phyloP scores from a whole-genome alignment of 2,888 invertebrate species.

The Panopea generosa region DNA sequence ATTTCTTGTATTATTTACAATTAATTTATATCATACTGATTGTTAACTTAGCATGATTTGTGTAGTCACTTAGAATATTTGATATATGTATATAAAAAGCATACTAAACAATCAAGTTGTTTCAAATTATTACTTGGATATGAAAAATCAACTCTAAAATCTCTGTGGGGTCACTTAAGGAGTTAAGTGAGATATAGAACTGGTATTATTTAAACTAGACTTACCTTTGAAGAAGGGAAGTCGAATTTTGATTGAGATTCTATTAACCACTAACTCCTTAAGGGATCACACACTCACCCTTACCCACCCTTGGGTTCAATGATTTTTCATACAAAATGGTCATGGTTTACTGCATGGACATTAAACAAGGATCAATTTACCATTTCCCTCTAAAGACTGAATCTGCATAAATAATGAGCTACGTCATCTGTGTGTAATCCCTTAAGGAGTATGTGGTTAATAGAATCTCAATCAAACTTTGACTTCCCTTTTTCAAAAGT shows the following conservation, averaged over 20 bases:
- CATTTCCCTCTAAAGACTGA: conserved; percentile 8
- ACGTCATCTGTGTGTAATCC: conserved; percentile 15
- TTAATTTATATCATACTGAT: too few relatives aligned
- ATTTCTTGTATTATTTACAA: too few relatives aligned
- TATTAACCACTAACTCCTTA: conserved; percentile 37
- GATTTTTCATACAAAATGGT: neutral
- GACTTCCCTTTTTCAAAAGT: conserved; percentile 1
- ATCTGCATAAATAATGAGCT: conserved; percentile 4
- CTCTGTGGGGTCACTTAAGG: conserved; percentile 47
- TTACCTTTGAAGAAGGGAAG: conserved; percentile 40
- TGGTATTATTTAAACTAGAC: conserved; percentile 45
- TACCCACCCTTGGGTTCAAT: neutral
- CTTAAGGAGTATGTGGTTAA: conserved; percentile 10
- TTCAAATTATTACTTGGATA: neutral
- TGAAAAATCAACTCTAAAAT: conserved; percentile 46
- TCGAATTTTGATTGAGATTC: conserved; percentile 47
- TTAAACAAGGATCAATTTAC: too few relatives aligned
- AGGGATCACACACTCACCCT: conserved; percentile 49
- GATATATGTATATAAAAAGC: neutral
- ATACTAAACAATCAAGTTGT: neutral
- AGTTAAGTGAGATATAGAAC: conserved; percentile 42
- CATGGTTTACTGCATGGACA: neutral
- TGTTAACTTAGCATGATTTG: too few relatives aligned
- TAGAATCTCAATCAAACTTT: conserved; percentile 2
- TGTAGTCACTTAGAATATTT: neutral